These are phyloP conservation scores for Euclidia mi DNA, from an alignment of 2,888 invertebrate species.

Conservation along the genomic window DNA sequence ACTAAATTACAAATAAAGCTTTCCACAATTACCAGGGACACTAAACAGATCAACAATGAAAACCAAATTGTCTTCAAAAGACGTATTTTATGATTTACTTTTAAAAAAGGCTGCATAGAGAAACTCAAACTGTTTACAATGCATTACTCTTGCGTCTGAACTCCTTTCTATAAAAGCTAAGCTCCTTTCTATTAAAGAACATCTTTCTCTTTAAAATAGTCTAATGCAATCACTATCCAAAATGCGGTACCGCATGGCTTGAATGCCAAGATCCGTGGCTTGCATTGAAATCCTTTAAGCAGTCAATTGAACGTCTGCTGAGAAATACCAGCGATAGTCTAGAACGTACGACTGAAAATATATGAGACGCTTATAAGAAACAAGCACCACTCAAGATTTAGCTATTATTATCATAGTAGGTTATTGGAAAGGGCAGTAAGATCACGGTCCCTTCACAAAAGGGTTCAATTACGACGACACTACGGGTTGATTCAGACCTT, in stretches of 20 bases:
- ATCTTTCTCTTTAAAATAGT: background rate
- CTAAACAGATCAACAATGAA: conserved; percentile 1
- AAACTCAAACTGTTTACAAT: background rate
- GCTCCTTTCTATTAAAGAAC: too few relatives aligned
- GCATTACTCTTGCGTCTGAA: background rate
- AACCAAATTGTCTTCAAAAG: conserved; percentile 4
- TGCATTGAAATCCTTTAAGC: conserved; percentile 1
- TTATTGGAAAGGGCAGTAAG: conserved; percentile 12
- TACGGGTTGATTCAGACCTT: conserved; percentile 1
- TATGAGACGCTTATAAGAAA: background rate
- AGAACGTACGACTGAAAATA: too few relatives aligned
- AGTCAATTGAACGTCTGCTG: background rate
- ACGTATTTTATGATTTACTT: conserved; percentile 5
- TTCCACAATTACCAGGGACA: conserved; percentile 14
- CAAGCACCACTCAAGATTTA: background rate
- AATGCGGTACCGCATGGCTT: background rate
- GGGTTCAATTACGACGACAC: conserved; percentile 3
- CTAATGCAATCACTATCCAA: background rate
- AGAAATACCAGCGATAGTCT: background rate
- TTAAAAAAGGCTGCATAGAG: background rate
- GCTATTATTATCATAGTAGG: conserved; percentile 9
- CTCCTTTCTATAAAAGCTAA: background rate
- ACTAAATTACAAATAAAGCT: conserved; percentile 37
- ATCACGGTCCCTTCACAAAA: conserved; percentile 4
- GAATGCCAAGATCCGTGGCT: conserved; percentile 1